These are phyloP conservation scores for Solea solea DNA, from an alignment of 2,113 vertebrate species.

Conservation along the genomic window DNA sequence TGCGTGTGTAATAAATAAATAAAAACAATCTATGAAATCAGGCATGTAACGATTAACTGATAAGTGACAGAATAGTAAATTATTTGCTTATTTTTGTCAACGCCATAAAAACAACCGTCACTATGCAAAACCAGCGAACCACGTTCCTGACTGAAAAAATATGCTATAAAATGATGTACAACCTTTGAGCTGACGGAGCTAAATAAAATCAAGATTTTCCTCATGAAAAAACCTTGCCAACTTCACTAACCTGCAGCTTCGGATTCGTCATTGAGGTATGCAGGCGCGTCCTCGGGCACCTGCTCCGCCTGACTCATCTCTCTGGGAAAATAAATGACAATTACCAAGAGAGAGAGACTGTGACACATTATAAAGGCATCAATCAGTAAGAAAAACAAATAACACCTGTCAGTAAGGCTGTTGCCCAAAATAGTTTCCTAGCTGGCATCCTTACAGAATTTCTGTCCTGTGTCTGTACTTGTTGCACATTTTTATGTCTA, in stretches of 20 bases:
- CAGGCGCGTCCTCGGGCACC: conserved; percentile 85
- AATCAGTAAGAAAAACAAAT: neutral
- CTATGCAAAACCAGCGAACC: neutral
- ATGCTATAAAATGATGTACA: neutral
- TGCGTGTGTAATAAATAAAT: too few relatives aligned
- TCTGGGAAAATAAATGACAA: conserved; percentile 44
- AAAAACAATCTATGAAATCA: too few relatives aligned
- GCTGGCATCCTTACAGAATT: neutral
- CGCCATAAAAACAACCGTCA: neutral
- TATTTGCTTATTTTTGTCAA: too few relatives aligned
- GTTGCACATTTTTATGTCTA: neutral
- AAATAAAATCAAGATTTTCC: neutral
- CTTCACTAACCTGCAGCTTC: conserved; percentile 82
- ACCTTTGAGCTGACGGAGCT: neutral
- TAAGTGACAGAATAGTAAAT: too few relatives aligned
- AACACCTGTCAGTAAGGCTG: neutral
- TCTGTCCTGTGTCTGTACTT: neutral
- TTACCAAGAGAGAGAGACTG: conserved; percentile 9
- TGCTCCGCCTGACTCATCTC: conserved; percentile 91
- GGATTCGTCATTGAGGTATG: conserved; percentile 87
- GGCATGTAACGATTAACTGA: too few relatives aligned
- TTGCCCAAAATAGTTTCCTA: neutral
- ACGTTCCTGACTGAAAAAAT: neutral
- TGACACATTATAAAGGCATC: neutral
- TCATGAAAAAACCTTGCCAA: neutral